Evolutionary conservation across 1,140 invertebrate species (phyloP).

Genomic region (Cylas formicarius): DNA sequence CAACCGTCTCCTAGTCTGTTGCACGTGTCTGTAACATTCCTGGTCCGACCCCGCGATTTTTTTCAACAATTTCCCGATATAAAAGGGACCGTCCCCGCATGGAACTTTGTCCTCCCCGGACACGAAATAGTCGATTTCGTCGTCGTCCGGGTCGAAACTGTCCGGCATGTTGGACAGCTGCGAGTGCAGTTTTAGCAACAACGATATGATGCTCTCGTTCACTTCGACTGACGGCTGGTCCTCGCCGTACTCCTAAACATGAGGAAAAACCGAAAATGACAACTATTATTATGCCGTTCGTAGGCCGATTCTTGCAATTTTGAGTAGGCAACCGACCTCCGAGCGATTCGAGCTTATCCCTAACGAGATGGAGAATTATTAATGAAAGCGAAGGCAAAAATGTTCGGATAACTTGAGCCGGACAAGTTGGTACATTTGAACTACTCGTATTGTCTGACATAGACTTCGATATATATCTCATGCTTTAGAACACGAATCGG

Average conservation of each 20-base stretch:
- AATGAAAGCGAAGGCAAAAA: no score
- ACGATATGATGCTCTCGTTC: conserved; percentile 86
- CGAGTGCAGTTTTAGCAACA: conserved; percentile 87
- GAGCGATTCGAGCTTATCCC: no score
- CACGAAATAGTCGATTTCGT: conserved; percentile 33
- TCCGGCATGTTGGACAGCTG: conserved; percentile 77
- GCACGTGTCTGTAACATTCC: conserved; percentile 46
- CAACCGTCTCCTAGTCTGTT: conserved; percentile 58
- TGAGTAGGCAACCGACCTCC: conserved; percentile 10
- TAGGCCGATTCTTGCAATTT: neutral
- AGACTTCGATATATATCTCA: no score
- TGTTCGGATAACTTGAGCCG: no score
- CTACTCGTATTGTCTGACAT: no score
- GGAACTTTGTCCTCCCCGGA: conserved; percentile 19
- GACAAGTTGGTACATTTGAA: no score
- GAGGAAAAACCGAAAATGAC: neutral
- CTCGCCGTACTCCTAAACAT: conserved; percentile 18
- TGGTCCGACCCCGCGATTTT: conserved; percentile 66
- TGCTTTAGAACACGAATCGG: no score
- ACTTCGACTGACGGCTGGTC: conserved; percentile 54
- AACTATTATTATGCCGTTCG: neutral
- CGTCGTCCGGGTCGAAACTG: conserved; percentile 60
- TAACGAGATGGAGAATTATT: no score
- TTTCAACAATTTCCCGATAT: conserved; percentile 68
- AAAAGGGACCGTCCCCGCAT: conserved; percentile 84